phyloP scores from a whole-genome alignment of 2,797 vertebrate species.

The Cossypha niveicapilla region DNA sequence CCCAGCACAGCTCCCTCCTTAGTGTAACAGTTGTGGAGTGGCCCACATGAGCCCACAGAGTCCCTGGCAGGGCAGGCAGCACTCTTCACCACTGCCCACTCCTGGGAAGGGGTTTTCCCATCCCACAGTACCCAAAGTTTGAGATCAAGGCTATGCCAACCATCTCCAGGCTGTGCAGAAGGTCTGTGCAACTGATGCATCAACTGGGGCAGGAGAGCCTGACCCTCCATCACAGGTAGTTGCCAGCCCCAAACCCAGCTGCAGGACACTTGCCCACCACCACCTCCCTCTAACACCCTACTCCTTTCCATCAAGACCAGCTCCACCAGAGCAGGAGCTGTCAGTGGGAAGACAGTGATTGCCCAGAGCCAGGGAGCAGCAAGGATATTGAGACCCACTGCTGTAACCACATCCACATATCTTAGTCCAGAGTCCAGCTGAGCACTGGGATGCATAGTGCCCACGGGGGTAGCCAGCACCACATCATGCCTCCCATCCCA shows the following conservation, averaged over 20 bases:
- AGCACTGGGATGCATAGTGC: background rate
- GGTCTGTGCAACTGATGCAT: background rate
- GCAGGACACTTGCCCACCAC: background rate
- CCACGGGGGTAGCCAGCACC: constrained; percentile 30
- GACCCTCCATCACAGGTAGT: background rate
- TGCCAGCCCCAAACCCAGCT: background rate
- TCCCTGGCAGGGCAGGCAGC: background rate
- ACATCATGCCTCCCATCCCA: constrained; percentile 11
- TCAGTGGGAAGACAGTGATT: background rate
- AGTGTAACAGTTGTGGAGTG: constrained; percentile 40
- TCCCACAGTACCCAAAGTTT: background rate
- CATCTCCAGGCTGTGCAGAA: background rate
- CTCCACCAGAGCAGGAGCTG: background rate
- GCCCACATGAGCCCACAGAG: background rate
- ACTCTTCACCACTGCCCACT: background rate
- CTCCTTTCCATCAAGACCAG: background rate
- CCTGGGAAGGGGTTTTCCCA: background rate
- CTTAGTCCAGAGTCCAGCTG: constrained; percentile 26
- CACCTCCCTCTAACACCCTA: background rate
- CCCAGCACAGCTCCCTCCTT: constrained; percentile 10
- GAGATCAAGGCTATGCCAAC: background rate
- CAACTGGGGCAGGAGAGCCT: background rate
- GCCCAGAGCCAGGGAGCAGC: constrained; percentile 21
- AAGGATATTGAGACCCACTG: background rate
- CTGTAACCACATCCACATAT: constrained; percentile 9